These are phyloP conservation scores for Arnoldichthys spilopterus DNA, from an alignment of 2,797 vertebrate genomes.

Conservation along the genomic window DNA sequence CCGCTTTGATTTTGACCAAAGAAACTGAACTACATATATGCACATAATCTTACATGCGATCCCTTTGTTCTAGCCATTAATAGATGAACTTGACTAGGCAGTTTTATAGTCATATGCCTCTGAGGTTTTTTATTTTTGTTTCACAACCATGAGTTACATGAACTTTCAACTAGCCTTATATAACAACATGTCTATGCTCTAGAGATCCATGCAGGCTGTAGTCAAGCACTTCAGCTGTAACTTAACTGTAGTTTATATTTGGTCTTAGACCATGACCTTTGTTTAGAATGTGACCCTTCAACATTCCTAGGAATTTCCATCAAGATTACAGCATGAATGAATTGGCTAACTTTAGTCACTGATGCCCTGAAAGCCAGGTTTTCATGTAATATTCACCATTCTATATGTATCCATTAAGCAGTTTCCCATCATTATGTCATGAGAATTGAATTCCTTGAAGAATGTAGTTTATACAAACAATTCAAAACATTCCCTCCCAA, in stretches of 20 bases:
- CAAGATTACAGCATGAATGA: conserved; percentile 17
- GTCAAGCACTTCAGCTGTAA: background rate
- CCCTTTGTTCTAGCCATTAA: no score
- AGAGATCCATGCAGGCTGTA: background rate
- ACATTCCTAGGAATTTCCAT: conserved; percentile 27
- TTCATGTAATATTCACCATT: background rate
- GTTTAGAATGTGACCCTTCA: conserved; percentile 64
- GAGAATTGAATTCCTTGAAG: background rate
- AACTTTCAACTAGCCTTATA: background rate
- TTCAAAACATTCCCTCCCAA: background rate
- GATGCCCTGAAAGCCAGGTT: background rate
- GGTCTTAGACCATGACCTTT: background rate
- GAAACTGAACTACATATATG: no score
- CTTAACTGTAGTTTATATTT: conserved; percentile 12
- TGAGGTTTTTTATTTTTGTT: no score
- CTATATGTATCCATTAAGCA: background rate
- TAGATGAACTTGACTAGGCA: no score
- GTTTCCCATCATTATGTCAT: background rate
- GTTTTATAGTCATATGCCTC: no score
- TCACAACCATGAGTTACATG: background rate
- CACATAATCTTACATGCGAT: no score
- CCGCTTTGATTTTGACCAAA: no score
- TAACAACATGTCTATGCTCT: background rate
- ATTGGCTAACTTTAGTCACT: conserved; percentile 41
- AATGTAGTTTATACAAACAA: background rate